Base-by-base conservation (phyloP, 2,888 invertebrate species). In the Lasioglossum malachurum region DNA sequence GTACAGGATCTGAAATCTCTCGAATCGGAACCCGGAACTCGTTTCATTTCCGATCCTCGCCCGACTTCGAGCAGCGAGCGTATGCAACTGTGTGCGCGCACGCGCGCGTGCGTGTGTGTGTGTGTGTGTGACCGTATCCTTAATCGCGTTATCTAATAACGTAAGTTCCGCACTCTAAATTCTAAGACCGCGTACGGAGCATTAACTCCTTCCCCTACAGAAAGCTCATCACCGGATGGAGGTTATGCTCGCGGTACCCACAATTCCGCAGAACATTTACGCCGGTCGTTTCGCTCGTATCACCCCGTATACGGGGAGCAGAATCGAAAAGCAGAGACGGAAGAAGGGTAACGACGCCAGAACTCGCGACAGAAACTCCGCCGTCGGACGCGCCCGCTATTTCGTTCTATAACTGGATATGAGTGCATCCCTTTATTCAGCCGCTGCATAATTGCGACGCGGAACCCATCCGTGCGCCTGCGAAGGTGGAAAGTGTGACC, bases 401-500 rank as follows among this genome's bases (percentile, higher is more conserved):
- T 84, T 83, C 80, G 69, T 74, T 60, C 84, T 46, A 57, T 82
- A 87, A 86, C 88, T 88, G 81, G 85, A 91, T 92, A 92, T 74
- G 84, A 87, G 76, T 75, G 82, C 80, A 76, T 69, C 83, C 83
- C 82, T 84, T 90, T 91, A 88, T 88, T 88, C 85, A 82, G 84
- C 84, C 78, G 86, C 60, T 78, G 87, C 84, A 92, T 91, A 91
- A 91, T 91, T 92, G 84, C 89, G 41, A 38, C 80, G 78, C 77
- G 82, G 83, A 85, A 86, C 71, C 83, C 31, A 35, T 83, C 57
- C 60, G 73, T 41, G 71, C 44, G 44, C 53, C 74, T 8, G 77
- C 41, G 41, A 78, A 75, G 41, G 74, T 80, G 60, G 82, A 82
- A 83, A 84, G 83, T 80, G 67, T 44, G 77, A 60, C 72, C 69